phyloP scores from a whole-genome alignment of 1,140 invertebrate species.

The Drosophila pachea region DNA sequence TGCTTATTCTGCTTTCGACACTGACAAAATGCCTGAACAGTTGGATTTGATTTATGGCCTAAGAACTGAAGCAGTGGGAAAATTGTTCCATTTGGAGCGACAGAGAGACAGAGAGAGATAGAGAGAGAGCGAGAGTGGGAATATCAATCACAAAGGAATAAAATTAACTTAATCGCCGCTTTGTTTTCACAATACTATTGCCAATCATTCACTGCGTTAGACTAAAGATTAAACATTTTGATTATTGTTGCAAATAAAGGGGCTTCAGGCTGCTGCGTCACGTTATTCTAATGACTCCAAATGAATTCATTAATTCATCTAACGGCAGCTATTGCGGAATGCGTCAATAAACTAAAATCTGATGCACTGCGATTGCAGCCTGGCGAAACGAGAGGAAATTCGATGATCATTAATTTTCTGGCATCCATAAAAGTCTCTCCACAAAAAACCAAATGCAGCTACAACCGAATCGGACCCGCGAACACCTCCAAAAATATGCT shows the following conservation, averaged over 20 bases:
- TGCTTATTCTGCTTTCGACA: slow-evolving; percentile 55
- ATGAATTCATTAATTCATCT: no score
- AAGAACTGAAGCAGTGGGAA: background rate
- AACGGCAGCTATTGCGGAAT: no score
- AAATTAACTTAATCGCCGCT: background rate
- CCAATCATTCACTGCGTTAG: background rate
- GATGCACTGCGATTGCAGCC: background rate
- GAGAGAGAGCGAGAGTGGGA: background rate
- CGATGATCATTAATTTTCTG: slow-evolving; percentile 1
- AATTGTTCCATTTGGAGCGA: background rate
- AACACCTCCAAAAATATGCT: no score
- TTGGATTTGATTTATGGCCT: slow-evolving; percentile 48
- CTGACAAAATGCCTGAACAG: slow-evolving; percentile 61
- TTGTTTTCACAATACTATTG: background rate
- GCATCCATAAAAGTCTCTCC: slow-evolving; percentile 19
- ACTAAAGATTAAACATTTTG: background rate
- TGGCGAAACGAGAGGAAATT: slow-evolving; percentile 1
- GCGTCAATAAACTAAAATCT: background rate
- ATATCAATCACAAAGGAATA: background rate
- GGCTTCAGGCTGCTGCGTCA: background rate
- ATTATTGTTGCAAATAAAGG: background rate
- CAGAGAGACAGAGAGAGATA: background rate
- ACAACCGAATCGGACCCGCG: slow-evolving; percentile 6
- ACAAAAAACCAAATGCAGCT: slow-evolving; percentile 11
- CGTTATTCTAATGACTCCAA: no score